These are phyloP conservation scores for Dastarcus helophoroides DNA, from an alignment of 2,888 invertebrate species.

Conservation along the genomic window DNA sequence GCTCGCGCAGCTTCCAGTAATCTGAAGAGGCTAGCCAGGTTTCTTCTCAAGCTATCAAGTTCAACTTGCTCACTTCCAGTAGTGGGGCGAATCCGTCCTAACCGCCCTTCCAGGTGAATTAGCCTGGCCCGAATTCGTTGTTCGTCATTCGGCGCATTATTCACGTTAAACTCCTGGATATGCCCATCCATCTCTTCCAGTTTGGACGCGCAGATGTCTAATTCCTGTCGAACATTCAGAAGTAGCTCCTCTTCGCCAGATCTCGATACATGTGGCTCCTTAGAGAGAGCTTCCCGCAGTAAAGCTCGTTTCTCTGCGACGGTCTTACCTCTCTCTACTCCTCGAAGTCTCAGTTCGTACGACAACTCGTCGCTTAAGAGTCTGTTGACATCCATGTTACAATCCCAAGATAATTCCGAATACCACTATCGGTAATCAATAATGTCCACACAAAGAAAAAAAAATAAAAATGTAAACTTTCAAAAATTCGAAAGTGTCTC, in stretches of 20 bases:
- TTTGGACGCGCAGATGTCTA: not conserved
- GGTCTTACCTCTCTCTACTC: not conserved
- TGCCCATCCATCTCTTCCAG: not conserved
- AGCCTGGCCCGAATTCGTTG: not conserved
- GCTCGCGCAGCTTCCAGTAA: no score
- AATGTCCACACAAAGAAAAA: no score
- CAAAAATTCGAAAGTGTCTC: no score
- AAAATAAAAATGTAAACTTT: no score
- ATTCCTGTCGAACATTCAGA: not conserved
- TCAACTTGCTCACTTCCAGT: no score
- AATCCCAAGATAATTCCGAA: no score
- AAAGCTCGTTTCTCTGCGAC: not conserved
- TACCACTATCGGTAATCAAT: no score
- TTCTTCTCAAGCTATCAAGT: no score
- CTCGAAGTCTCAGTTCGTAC: slow-evolving; percentile 1
- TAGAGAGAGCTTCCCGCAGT: not conserved
- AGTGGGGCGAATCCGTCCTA: not conserved
- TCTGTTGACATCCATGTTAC: not conserved
- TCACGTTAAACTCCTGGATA: not conserved
- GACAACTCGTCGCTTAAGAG: slow-evolving; percentile 2
- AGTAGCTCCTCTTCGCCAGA: not conserved
- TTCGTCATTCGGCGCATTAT: slow-evolving; percentile 2
- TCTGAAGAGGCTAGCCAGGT: no score
- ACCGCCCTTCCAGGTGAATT: not conserved
- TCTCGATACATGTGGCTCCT: not conserved